Evolutionary conservation across 1,140 invertebrate genomes (phyloP), one percentile per base, ranked within the genome.

Genomic region (Bombus sibiricus): DNA sequence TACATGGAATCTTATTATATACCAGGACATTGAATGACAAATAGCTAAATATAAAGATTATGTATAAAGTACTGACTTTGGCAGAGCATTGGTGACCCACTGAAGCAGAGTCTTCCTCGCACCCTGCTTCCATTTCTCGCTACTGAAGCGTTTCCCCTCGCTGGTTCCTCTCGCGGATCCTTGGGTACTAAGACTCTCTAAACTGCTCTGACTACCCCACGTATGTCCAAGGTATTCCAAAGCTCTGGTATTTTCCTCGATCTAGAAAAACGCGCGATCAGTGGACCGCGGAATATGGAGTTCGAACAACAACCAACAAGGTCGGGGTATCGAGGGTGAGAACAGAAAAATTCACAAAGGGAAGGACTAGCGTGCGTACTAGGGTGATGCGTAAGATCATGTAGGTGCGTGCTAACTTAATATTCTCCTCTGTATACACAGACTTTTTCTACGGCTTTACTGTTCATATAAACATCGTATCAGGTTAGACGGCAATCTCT

Each of bases 71-170:
- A 96, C 96, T 96, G 94, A 99, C 98, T 98, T 98, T 92, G 98
- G 98, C 90, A 99, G 95, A 41, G 98, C 97, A 93, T 98, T 98
- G 80, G 98, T 98, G 62, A 99, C 98, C 99, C 99, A 99, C 91
- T 98, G 97, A 73, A 99, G 95, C 57, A 99, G 95, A 64, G 98
- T 98, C 96, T 98, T 99, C 93, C 98, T 97, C 83, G 98, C 98
- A 73, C 98, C 98, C 93, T 98, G 97, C 95, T 98, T 97, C 97
- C 97, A 97, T 95, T 97, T 97, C 92, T 98, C 97, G 68, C 92
- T 95, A 85, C 93, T 95, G 88, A 91, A 89, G 86, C 94, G 94
- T 92, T 92, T 94, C 15, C 94, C 88, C 83, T 95, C 94, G 85
- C 95, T 95, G n/a, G 96, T 96, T 2, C 34, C 34, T 37, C 34